These are phyloP conservation scores for Phycodurus eques DNA, from an alignment of 2,113 vertebrate species.

Conservation along the genomic window DNA sequence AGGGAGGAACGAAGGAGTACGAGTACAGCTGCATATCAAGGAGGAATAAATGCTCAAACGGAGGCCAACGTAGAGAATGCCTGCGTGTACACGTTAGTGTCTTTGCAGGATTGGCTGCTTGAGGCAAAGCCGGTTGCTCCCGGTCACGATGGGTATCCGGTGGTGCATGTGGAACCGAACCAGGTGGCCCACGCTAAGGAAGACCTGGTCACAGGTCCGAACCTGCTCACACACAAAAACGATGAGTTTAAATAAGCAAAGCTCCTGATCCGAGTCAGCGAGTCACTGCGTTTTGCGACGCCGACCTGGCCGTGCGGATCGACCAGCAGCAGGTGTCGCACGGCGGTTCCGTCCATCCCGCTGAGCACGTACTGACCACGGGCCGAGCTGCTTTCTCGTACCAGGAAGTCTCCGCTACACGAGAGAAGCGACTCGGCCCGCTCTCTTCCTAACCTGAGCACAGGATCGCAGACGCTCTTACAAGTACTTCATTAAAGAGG, in stretches of 20 bases:
- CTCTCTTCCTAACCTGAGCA: slow-evolving; percentile 76
- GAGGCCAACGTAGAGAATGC: background rate
- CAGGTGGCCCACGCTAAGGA: slow-evolving; percentile 84
- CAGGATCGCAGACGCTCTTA: background rate
- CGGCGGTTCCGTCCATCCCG: slow-evolving; percentile 83
- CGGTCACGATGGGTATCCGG: slow-evolving; percentile 85
- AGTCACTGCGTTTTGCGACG: background rate
- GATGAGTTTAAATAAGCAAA: background rate
- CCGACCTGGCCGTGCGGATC: slow-evolving; percentile 87
- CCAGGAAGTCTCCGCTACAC: slow-evolving; percentile 87
- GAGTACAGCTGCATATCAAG: background rate
- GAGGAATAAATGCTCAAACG: background rate
- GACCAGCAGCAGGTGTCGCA: slow-evolving; percentile 87
- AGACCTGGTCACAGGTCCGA: slow-evolving; percentile 87
- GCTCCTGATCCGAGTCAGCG: background rate
- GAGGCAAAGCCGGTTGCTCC: slow-evolving; percentile 86
- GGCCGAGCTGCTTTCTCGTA: slow-evolving; percentile 85
- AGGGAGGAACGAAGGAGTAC: too few species aligned
- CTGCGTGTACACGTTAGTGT: slow-evolving; percentile 39
- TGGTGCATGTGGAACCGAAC: slow-evolving; percentile 92
- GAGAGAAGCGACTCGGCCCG: slow-evolving; percentile 84
- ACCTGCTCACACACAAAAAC: slow-evolving; percentile 69
- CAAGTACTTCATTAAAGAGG: too few species aligned
- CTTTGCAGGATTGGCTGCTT: slow-evolving; percentile 79
- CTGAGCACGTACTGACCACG: slow-evolving; percentile 90